Evolutionary conservation across 2,888 invertebrate species (phyloP), one percentile per base, ranked within the genome.

Genomic region (Maniola hyperantus): DNA sequence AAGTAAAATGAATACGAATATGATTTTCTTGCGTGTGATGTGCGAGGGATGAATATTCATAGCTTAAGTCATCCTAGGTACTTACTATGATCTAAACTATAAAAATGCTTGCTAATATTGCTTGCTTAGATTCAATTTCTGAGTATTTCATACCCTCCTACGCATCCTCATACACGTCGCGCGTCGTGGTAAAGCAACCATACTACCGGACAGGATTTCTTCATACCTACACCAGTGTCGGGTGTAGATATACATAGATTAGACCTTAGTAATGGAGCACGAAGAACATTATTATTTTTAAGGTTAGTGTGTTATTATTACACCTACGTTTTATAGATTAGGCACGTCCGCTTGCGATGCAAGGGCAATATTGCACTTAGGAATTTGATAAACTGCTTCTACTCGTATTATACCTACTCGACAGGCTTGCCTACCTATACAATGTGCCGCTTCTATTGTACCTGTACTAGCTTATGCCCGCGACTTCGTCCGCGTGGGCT

Each of bases 301-400:
- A 55, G 39, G 55, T 55, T 39, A 39, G 18, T 55, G 55, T 55
- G 55, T 39, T 55, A 39, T 55, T 18, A 55, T 39, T 34, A 11
- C 55, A 55, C 54, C n/a, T 54, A 36, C 18, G 20, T 55, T 39
- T 10, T 6, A 13, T 11, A 20, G 55, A 55, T 55, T 39, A 39
- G 39, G 34, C 55, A 55, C 55, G 39, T 55, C 18, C 36, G 18
- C 15, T 13, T 1, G 11, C 55, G 15, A 11, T 39, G 55, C 55
- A 39, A 55, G 55, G 55, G 39, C 55, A 36, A 10, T 39, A 36
- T 34, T 34, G 34, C 15, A 39, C 6, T 18, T 11, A 55, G 18
- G 36, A 55, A 39, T 55, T 39, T 6, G 54, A 54, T 54, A 54
- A 54, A 34, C 53, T 15, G 53, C 54, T 36, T 36, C 7, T 54